A percentile compares a stretch with the other conserved stretches of the same genome.
phyloP scores from a whole-genome alignment of 1,140 invertebrate species.

The Bombyx mandarina region DNA sequence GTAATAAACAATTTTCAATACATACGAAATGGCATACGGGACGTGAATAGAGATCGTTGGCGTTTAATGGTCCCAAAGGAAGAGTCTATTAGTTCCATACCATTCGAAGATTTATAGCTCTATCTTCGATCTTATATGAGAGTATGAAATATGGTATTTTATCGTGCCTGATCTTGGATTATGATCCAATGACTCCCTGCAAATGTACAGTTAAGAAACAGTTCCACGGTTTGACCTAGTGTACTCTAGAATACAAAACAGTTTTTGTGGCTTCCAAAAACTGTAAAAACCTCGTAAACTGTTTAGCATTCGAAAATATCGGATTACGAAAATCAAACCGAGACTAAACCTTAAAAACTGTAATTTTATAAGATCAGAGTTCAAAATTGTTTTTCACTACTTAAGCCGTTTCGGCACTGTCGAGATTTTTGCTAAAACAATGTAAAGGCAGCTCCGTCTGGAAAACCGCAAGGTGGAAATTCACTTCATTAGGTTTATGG shows the following conservation, averaged over 20 bases:
- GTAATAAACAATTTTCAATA: too few relatives aligned
- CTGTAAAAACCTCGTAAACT: too few relatives aligned
- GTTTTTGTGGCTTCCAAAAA: too few relatives aligned
- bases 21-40: not conserved
- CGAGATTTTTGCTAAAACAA: not conserved
- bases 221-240: not conserved
- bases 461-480: not conserved
- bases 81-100: slow-evolving; percentile 14
- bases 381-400: too few relatives aligned
- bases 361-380: too few relatives aligned
- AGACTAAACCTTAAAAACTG: too few relatives aligned
- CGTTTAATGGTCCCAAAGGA: slow-evolving; percentile 13
- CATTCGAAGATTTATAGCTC: slow-evolving; percentile 12
- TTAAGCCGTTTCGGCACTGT: too few relatives aligned
- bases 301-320: too few relatives aligned
- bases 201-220: too few relatives aligned
- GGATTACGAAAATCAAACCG: too few relatives aligned
- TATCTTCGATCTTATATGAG: slow-evolving; percentile 9
- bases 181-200: too few relatives aligned
- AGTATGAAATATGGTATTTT: slow-evolving; percentile 6
- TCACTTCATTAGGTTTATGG: not conserved
- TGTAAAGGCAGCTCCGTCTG: not conserved
- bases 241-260: not conserved
- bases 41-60: slow-evolving; percentile 4
- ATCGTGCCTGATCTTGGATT: not conserved